Evolutionary conservation across 2,888 invertebrate species (phyloP).

Genomic region (Agonum fuliginosum): DNA sequence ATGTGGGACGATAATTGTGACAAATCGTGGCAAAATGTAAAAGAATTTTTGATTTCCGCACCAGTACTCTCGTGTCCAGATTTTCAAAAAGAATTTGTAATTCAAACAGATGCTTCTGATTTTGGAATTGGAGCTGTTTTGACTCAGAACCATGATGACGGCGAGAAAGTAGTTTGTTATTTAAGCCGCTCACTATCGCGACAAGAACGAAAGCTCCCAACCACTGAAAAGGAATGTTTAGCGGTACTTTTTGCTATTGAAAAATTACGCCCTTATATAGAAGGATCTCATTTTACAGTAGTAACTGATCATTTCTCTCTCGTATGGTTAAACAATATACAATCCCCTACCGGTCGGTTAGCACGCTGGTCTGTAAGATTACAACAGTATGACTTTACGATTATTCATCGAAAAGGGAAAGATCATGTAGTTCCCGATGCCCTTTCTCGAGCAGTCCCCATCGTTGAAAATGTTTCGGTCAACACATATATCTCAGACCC

Average conservation of each 20-base stretch:
- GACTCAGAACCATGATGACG: conserved; percentile 46
- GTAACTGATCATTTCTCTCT: conserved; percentile 35
- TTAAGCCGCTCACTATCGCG: not conserved
- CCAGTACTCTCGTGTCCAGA: not conserved
- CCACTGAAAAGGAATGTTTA: conserved; percentile 59
- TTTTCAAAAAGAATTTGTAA: conserved; percentile 49
- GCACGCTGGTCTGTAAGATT: conserved; percentile 50
- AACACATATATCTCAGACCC: too few relatives aligned
- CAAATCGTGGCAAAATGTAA: not conserved
- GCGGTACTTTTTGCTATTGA: conserved; percentile 59
- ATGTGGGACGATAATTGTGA: not conserved
- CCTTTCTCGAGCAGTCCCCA: conserved; percentile 13
- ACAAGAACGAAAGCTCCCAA: conserved; percentile 52
- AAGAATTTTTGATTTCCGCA: not conserved
- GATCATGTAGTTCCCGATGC: conserved; percentile 61
- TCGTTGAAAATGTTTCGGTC: not conserved
- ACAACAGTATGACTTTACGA: not conserved
- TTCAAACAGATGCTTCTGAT: conserved; percentile 54
- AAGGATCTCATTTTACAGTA: conserved; percentile 61
- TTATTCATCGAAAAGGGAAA: conserved; percentile 63
- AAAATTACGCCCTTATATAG: conserved; percentile 48
- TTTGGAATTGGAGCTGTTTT: conserved; percentile 56
- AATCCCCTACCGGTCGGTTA: conserved; percentile 53
- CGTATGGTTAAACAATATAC: not conserved
- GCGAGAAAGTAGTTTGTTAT: conserved; percentile 41